phyloP scores from a whole-genome alignment of 2,113 vertebrate genomes.

The Nibea albiflora region DNA sequence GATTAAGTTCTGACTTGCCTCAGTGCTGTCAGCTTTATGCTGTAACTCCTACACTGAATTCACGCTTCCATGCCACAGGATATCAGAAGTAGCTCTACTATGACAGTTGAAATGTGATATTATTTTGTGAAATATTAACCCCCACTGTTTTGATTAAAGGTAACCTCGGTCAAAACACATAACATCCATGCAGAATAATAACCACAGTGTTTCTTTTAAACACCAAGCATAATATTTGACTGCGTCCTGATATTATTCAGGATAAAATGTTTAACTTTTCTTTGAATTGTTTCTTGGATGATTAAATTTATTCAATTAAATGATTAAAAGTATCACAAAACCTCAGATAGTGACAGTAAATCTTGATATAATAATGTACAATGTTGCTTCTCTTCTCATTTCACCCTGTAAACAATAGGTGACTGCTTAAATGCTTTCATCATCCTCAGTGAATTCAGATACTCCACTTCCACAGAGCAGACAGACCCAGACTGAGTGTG shows the following conservation, averaged over 20 bases:
- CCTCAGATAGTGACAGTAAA: not conserved
- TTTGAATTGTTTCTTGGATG: not conserved
- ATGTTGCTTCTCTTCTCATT: constrained; percentile 8
- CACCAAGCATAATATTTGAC: not conserved
- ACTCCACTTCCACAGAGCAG: constrained; percentile 52
- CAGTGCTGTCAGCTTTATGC: not conserved
- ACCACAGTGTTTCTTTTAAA: not conserved
- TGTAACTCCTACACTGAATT: not conserved
- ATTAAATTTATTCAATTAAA: not conserved
- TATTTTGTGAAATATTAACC: not conserved
- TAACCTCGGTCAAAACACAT: constrained; percentile 2
- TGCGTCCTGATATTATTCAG: not conserved
- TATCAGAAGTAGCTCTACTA: not conserved
- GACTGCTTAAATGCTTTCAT: constrained; percentile 31
- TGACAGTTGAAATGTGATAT: not conserved
- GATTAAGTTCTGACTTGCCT: constrained; percentile 5
- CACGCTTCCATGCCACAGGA: not conserved
- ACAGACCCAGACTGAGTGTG: constrained; percentile 63
- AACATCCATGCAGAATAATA: not conserved
- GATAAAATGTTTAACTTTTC: not conserved
- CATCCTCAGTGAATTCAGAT: constrained; percentile 55
- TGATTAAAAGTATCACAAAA: not conserved
- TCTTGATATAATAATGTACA: not conserved
- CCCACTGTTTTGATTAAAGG: not conserved
- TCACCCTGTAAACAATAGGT: not conserved